Conservation (phyloP, 2,113 vertebrate species). For the Mohoua ochrocephala region DNA sequence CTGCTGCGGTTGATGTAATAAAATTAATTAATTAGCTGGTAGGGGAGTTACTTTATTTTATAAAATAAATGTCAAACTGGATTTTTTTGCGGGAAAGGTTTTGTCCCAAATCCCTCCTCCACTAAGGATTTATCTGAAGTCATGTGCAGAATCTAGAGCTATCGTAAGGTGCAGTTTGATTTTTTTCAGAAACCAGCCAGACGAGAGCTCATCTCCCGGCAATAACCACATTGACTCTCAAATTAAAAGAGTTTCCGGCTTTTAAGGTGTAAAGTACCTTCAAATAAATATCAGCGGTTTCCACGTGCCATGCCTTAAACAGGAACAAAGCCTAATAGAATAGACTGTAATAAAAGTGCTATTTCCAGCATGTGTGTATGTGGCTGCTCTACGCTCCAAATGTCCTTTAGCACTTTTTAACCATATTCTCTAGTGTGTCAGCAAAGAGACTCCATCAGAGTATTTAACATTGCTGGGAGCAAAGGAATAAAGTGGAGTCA, state of each 20-base stretch:
- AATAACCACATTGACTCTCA: neutral
- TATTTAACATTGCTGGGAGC: conserved; percentile 81
- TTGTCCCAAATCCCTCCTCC: neutral
- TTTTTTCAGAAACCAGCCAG: neutral
- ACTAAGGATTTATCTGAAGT: neutral
- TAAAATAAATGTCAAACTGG: neutral
- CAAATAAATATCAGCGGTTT: neutral
- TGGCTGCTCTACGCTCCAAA: conserved; percentile 1
- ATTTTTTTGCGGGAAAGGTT: neutral
- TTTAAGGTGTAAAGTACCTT: neutral
- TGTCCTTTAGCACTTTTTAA: conserved; percentile 71
- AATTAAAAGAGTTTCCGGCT: neutral
- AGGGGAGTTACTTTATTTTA: conserved; percentile 14
- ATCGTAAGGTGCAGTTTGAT: neutral
- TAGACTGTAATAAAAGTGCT: conserved; percentile 23
- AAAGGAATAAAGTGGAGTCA: conserved; percentile 81
- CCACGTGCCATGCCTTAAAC: neutral
- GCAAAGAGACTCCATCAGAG: conserved; percentile 69
- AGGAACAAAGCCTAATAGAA: conserved; percentile 43
- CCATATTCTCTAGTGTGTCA: conserved; percentile 71
- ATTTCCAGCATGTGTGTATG: neutral
- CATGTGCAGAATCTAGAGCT: neutral
- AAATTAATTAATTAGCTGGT: conserved; percentile 32
- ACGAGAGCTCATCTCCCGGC: neutral
- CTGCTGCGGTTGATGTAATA: neutral